A percentile compares a stretch with the other conserved stretches of the same genome.
These are phyloP conservation scores for Coptotermes formosanus DNA, from an alignment of 1,140 invertebrate genomes.

Conservation along the genomic window DNA sequence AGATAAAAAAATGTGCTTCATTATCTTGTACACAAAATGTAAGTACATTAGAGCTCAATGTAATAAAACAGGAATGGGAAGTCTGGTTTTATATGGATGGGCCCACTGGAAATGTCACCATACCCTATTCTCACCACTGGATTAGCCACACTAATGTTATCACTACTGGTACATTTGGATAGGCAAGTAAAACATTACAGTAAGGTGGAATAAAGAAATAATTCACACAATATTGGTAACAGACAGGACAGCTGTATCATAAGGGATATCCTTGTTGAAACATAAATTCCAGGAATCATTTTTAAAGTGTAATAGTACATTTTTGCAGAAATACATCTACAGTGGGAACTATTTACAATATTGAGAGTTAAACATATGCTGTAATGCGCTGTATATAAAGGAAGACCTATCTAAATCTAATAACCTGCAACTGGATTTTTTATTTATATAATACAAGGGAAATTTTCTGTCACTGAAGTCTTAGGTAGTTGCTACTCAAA, in stretches of 20 bases:
- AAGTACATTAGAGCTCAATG: too few relatives aligned
- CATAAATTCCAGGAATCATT: slow-evolving; percentile 11
- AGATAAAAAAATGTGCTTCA: too few relatives aligned
- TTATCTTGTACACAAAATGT: too few relatives aligned
- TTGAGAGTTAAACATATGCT: slow-evolving; percentile 28
- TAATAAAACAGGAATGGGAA: too few relatives aligned
- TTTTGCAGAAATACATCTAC: slow-evolving; percentile 38
- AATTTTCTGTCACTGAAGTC: slow-evolving; percentile 22
- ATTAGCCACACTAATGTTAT: too few relatives aligned
- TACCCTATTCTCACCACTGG: too few relatives aligned
- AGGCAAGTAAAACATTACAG: too few relatives aligned
- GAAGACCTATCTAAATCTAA: slow-evolving; percentile 32
- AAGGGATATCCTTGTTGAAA: not conserved
- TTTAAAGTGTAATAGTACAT: slow-evolving; percentile 36
- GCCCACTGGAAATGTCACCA: too few relatives aligned
- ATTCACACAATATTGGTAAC: not conserved
- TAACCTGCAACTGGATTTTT: slow-evolving; percentile 31
- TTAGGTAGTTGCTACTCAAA: slow-evolving; percentile 28
- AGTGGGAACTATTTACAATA: slow-evolving; percentile 37
- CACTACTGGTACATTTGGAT: too few relatives aligned
- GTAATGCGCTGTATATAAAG: slow-evolving; percentile 34
- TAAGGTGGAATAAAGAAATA: too few relatives aligned
- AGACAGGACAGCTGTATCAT: not conserved
- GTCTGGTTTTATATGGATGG: too few relatives aligned
- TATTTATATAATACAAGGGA: slow-evolving; percentile 28